Evolutionary conservation across 2,113 vertebrate species (phyloP).

Genomic region (Thunnus maccoyii): DNA sequence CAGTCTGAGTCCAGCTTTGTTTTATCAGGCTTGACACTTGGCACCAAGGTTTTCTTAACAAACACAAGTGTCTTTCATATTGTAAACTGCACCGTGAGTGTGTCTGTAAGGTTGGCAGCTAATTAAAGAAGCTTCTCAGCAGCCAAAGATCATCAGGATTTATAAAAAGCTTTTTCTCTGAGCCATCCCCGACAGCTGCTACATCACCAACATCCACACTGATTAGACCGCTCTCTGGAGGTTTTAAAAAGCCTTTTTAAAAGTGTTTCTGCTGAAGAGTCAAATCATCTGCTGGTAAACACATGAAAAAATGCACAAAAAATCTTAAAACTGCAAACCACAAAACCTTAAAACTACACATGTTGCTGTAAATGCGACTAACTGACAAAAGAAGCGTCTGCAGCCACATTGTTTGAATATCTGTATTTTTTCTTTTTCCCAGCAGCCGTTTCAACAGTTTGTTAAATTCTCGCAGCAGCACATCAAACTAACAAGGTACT

Average conservation of each 20-base stretch:
- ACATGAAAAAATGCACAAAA: not conserved
- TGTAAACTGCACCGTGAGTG: no score
- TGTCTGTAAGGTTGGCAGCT: no score
- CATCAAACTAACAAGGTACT: conserved; percentile 5
- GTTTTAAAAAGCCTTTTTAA: no score
- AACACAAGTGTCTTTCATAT: no score
- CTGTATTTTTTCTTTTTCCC: not conserved
- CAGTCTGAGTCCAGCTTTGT: no score
- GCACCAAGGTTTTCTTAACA: no score
- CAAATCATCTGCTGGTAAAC: no score
- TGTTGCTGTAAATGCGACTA: no score
- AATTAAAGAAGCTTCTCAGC: not conserved
- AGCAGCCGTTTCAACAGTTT: not conserved
- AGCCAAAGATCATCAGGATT: not conserved
- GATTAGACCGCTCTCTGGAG: not conserved
- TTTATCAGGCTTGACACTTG: not conserved
- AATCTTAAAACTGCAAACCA: not conserved
- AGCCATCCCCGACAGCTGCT: not conserved
- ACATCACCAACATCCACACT: not conserved
- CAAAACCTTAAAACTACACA: no score
- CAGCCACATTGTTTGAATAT: not conserved
- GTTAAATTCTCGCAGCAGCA: conserved; percentile 21
- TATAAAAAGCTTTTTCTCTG: not conserved
- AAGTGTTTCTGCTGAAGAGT: no score
- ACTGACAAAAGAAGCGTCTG: not conserved